phyloP scores from a whole-genome alignment of 2,797 vertebrate genomes.

The Coendou prehensilis region DNA sequence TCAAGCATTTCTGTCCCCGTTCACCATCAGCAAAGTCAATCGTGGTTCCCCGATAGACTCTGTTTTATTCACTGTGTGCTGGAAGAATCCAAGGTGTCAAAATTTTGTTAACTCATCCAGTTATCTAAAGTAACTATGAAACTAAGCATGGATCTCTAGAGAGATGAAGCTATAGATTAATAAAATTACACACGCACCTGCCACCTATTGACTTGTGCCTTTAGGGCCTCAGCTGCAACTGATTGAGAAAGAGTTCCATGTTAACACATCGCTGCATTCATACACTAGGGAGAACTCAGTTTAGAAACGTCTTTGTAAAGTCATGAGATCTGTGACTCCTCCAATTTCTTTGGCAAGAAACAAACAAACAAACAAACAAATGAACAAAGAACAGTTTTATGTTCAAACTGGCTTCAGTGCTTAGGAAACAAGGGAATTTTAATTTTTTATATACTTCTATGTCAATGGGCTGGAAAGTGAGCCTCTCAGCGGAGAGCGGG shows the following conservation, averaged over 20 bases:
- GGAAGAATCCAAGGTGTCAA: neutral
- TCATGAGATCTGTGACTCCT: neutral
- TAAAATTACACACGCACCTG: slow-evolving; percentile 32
- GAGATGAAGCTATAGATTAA: slow-evolving; percentile 38
- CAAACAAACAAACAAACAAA: neutral
- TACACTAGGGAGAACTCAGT: neutral
- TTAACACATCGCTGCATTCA: neutral
- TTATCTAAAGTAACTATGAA: slow-evolving; percentile 36
- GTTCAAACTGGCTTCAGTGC: neutral
- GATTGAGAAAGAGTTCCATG: neutral
- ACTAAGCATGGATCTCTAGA: neutral
- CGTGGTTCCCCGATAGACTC: neutral
- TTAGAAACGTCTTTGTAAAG: slow-evolving; percentile 64
- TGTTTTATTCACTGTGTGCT: neutral
- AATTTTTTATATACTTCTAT: neutral
- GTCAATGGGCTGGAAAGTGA: neutral
- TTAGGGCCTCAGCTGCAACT: slow-evolving; percentile 11
- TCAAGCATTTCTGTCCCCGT: neutral
- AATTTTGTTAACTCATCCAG: neutral
- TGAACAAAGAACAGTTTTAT: neutral
- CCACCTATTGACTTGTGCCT: slow-evolving; percentile 24
- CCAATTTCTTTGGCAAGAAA: neutral
- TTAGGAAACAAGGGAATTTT: neutral
- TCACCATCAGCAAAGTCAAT: neutral
- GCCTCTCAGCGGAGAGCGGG: neutral